These are phyloP conservation scores for Sinella curviseta DNA, from an alignment of 1,140 invertebrate genomes.

Conservation along the genomic window DNA sequence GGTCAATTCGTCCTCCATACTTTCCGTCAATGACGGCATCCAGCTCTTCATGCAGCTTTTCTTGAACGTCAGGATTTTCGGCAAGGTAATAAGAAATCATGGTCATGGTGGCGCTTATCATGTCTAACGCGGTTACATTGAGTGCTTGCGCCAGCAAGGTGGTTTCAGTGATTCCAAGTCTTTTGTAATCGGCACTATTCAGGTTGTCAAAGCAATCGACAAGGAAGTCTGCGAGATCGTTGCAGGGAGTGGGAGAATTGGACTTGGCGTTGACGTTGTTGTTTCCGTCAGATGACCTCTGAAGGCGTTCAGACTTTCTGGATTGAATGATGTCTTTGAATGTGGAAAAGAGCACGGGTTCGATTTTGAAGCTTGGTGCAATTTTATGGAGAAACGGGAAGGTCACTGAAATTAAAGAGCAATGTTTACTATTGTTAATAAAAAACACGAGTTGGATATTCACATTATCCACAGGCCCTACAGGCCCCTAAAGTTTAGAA, in stretches of 20 bases:
- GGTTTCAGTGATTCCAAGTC: constrained; percentile 8
- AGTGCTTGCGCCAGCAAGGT: constrained; percentile 21
- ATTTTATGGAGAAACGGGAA: constrained; percentile 29
- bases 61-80: constrained; percentile 59
- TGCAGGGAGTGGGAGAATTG: background rate
- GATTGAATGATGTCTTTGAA: constrained; percentile 2
- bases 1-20: constrained; percentile 20
- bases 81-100: constrained; percentile 67
- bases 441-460: background rate
- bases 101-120: constrained; percentile 53
- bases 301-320: background rate
- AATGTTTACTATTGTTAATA: background rate
- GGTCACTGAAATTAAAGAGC: constrained; percentile 28
- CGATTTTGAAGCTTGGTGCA: constrained; percentile 24
- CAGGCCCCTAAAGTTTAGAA: background rate
- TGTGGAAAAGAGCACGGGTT: constrained; percentile 14
- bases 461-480: background rate
- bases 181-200: background rate
- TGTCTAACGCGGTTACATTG: constrained; percentile 31
- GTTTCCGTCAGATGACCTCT: background rate
- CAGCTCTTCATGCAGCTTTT: constrained; percentile 17
- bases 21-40: constrained; percentile 17
- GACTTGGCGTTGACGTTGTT: too few relatives aligned
- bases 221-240: constrained; percentile 23
- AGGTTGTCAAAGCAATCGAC: constrained; percentile 18